Evolutionary conservation across 2,797 vertebrate genomes (phyloP).

Genomic region (Tokudaia tokunoshimensis): DNA sequence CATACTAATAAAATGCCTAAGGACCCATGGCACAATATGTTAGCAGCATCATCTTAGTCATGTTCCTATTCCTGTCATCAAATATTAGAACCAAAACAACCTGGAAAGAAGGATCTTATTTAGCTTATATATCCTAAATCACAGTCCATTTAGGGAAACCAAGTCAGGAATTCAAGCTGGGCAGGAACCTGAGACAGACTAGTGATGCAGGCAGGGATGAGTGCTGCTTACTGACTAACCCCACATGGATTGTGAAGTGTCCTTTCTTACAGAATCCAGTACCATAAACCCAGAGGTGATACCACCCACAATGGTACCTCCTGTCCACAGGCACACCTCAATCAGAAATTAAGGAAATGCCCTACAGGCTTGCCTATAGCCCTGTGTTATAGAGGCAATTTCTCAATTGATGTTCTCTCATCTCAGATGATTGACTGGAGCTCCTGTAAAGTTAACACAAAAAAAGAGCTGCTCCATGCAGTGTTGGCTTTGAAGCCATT

Average conservation of each 20-base stretch:
- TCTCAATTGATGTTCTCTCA: background rate
- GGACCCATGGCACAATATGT: background rate
- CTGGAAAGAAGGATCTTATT: background rate
- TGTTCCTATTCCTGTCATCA: background rate
- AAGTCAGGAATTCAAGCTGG: background rate
- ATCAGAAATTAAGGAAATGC: background rate
- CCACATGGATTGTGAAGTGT: rapidly evolving
- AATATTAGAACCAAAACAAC: background rate
- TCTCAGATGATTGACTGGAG: too few relatives aligned
- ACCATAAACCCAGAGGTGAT: background rate
- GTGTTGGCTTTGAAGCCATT: background rate
- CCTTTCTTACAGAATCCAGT: background rate
- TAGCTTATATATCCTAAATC: background rate
- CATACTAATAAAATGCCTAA: background rate
- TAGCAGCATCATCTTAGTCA: background rate
- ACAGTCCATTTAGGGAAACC: background rate
- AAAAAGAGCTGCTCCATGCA: too few relatives aligned
- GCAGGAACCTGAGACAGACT: background rate
- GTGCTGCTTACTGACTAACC: background rate
- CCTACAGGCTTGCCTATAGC: background rate
- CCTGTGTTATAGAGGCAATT: background rate
- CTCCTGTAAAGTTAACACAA: background rate
- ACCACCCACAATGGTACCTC: background rate
- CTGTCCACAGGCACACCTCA: background rate
- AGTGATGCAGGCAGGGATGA: background rate